Conservation (phyloP, 2,113 vertebrate species). For the Nycticorax nycticorax region DNA sequence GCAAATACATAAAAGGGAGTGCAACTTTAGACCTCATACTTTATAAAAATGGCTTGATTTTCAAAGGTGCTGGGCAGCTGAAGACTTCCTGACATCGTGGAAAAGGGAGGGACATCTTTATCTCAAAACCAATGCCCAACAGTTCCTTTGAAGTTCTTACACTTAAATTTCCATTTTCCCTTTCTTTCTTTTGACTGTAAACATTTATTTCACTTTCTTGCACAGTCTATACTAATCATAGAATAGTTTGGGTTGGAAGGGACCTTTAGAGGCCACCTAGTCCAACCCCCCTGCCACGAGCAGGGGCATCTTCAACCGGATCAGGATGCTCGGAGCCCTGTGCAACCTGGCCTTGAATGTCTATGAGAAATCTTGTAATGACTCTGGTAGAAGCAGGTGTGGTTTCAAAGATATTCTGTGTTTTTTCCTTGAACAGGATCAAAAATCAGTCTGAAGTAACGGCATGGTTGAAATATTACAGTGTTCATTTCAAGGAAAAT, state of each 20-base stretch:
- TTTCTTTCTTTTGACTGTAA: not conserved
- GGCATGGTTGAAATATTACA: not conserved
- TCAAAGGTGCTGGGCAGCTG: not conserved
- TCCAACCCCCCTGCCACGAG: too few species aligned
- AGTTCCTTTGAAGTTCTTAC: not conserved
- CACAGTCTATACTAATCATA: not conserved
- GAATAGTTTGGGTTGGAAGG: too few species aligned
- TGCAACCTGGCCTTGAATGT: too few species aligned
- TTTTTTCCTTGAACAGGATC: not conserved
- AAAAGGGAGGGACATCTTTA: not conserved
- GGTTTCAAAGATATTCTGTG: not conserved
- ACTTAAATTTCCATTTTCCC: not conserved
- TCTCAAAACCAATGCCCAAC: not conserved
- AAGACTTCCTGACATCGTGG: not conserved
- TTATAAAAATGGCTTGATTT: not conserved
- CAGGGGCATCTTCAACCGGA: too few species aligned
- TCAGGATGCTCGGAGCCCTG: too few species aligned
- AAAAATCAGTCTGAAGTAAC: not conserved
- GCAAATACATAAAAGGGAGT: not conserved
- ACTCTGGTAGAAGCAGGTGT: not conserved
- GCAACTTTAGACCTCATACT: not conserved
- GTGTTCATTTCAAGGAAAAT: not conserved
- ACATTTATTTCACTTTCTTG: not conserved
- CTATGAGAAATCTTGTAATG: not conserved
- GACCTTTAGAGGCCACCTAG: too few species aligned